These are phyloP conservation scores for Forpus xanthops DNA, from an alignment of 2,797 vertebrate species.

Conservation along the genomic window DNA sequence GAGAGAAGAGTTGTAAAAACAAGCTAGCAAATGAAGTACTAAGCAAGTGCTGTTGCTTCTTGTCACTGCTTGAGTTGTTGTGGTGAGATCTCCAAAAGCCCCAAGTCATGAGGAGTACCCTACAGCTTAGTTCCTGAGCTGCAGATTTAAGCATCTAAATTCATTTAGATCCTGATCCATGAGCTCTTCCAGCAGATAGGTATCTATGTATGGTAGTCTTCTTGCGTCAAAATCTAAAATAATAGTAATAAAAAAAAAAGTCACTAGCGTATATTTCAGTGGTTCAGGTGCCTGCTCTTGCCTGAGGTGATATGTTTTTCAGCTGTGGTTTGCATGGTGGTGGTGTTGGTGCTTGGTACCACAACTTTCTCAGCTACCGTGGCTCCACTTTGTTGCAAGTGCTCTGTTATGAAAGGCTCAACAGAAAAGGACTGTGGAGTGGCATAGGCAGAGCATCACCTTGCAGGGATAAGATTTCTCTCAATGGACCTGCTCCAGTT, in stretches of 20 bases:
- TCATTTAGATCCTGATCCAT: neutral
- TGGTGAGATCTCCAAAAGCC: neutral
- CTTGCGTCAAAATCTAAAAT: neutral
- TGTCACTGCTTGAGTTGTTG: neutral
- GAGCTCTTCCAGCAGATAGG: neutral
- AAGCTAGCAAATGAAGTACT: neutral
- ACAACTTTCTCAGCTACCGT: neutral
- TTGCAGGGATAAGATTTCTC: neutral
- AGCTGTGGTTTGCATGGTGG: fast-evolving
- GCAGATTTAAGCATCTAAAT: neutral
- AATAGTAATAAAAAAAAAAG: neutral
- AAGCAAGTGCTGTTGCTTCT: neutral
- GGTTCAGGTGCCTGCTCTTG: neutral
- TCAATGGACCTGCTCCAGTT: neutral
- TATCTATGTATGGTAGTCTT: neutral
- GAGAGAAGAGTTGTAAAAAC: neutral
- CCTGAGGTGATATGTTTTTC: neutral
- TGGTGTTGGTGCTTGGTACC: neutral
- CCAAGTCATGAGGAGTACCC: neutral
- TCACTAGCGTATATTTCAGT: neutral
- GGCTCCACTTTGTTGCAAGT: neutral
- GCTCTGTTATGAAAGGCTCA: neutral
- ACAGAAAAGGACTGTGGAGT: neutral
- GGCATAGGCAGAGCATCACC: neutral
- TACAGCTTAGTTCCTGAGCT: neutral